These are phyloP conservation scores for Platycnemis pennipes DNA, from an alignment of 2,888 invertebrate species.

Conservation along the genomic window DNA sequence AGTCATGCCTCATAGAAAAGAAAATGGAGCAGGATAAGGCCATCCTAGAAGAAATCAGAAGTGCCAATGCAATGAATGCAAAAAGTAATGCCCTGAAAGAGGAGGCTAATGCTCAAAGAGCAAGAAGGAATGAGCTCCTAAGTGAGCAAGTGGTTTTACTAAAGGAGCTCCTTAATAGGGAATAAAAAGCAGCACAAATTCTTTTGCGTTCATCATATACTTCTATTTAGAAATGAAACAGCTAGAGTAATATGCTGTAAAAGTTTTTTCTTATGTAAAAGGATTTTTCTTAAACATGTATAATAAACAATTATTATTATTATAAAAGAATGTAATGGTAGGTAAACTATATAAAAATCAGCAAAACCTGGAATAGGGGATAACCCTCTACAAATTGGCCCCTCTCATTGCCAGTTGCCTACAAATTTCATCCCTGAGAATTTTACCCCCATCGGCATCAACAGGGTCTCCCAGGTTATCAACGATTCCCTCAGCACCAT, in stretches of 20 bases:
- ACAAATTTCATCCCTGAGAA: not conserved
- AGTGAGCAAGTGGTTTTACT: not conserved
- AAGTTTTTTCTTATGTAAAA: no score
- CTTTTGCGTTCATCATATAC: not conserved
- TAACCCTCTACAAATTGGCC: not conserved
- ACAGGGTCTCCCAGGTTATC: not conserved
- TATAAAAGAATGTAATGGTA: not conserved
- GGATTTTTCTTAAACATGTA: no score
- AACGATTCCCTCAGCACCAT: not conserved
- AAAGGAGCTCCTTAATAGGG: not conserved
- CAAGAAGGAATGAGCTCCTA: not conserved
- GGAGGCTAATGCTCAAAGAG: not conserved
- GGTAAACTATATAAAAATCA: not conserved
- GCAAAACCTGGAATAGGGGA: not conserved
- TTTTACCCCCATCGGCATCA: not conserved
- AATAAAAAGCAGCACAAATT: not conserved
- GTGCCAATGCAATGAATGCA: not conserved
- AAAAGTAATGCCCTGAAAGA: not conserved
- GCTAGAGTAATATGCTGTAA: no score
- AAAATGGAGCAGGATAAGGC: not conserved
- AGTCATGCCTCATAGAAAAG: not conserved
- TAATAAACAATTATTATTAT: no score
- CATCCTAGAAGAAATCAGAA: not conserved
- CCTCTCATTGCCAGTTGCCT: no score
- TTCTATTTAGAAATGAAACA: not conserved